phyloP scores from a whole-genome alignment of 2,888 invertebrate genomes.

The Scotopteryx bipunctaria region DNA sequence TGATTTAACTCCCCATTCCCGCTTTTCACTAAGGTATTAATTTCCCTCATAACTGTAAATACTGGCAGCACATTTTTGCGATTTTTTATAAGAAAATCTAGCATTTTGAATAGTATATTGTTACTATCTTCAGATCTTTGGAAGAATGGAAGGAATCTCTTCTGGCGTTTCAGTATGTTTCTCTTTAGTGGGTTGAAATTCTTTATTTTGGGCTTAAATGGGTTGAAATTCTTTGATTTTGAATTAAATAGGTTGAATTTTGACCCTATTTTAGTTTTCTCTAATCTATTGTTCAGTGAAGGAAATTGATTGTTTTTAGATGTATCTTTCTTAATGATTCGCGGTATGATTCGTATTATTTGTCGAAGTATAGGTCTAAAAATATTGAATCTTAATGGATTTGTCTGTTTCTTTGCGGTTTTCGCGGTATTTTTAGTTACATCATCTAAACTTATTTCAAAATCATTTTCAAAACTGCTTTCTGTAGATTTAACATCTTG shows the following conservation, averaged over 20 bases:
- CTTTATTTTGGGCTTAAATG: too few relatives aligned
- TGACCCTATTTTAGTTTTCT: constrained; percentile 3
- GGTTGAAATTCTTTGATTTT: too few relatives aligned
- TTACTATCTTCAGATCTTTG: constrained; percentile 43
- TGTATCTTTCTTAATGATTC: constrained; percentile 19
- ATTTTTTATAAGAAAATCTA: constrained; percentile 58
- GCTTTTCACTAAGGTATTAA: constrained; percentile 63
- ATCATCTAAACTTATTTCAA: neutral
- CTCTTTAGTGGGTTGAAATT: too few relatives aligned
- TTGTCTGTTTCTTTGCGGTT: neutral
- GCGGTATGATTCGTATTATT: constrained; percentile 16
- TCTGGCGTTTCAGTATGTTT: constrained; percentile 46
- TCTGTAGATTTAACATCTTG: neutral
- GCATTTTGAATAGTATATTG: constrained; percentile 54
- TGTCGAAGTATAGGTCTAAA: constrained; percentile 17
- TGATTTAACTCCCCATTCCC: constrained; percentile 62
- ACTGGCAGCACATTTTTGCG: constrained; percentile 57
- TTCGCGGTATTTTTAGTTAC: neutral
- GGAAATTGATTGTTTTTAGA: constrained; percentile 4
- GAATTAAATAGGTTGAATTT: constrained; percentile 10
- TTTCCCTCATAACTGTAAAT: constrained; percentile 62
- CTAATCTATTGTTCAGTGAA: neutral
- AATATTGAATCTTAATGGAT: constrained; percentile 13
- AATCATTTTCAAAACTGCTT: neutral
- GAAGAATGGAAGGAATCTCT: constrained; percentile 58